Evolutionary conservation across 2,888 invertebrate species (phyloP).

Genomic region (Ptychoptera albimana): DNA sequence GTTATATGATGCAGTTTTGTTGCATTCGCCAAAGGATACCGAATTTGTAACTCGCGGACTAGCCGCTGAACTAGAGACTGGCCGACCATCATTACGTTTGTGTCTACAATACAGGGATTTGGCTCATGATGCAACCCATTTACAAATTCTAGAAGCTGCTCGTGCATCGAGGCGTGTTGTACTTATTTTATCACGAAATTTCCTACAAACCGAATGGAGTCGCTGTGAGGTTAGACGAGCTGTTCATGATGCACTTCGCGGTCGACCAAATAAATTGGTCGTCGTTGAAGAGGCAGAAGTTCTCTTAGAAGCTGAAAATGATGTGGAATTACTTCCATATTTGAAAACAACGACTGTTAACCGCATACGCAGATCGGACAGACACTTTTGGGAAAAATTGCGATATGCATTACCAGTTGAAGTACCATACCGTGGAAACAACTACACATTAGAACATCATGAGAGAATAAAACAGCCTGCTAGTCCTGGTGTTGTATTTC

Average conservation of each 20-base stretch:
- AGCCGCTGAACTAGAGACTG: slow-evolving; percentile 73
- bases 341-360: slow-evolving; percentile 62
- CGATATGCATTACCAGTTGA: slow-evolving; percentile 72
- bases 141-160: slow-evolving; percentile 61
- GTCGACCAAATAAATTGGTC: slow-evolving; percentile 72
- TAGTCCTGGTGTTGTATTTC: slow-evolving; percentile 27
- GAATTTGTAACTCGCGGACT: slow-evolving; percentile 73
- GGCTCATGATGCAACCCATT: slow-evolving; percentile 45
- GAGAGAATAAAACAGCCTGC: slow-evolving; percentile 30
- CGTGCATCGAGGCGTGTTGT: slow-evolving; percentile 77
- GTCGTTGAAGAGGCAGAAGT: slow-evolving; percentile 76
- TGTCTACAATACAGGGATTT: slow-evolving; percentile 83
- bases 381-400: slow-evolving; percentile 85
- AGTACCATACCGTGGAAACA: slow-evolving; percentile 68
- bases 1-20: slow-evolving; percentile 80
- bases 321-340: slow-evolving; percentile 77
- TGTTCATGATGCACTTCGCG: slow-evolving; percentile 74
- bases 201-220: slow-evolving; percentile 88
- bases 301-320: slow-evolving; percentile 67
- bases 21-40: slow-evolving; percentile 85
- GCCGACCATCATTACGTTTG: slow-evolving; percentile 54
- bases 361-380: slow-evolving; percentile 72
- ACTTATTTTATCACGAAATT: slow-evolving; percentile 74
- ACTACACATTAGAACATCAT: slow-evolving; percentile 57
- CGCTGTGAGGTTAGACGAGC: slow-evolving; percentile 80